These are phyloP conservation scores for Flexamia atlantica DNA, from an alignment of 2,888 invertebrate genomes.

Conservation along the genomic window DNA sequence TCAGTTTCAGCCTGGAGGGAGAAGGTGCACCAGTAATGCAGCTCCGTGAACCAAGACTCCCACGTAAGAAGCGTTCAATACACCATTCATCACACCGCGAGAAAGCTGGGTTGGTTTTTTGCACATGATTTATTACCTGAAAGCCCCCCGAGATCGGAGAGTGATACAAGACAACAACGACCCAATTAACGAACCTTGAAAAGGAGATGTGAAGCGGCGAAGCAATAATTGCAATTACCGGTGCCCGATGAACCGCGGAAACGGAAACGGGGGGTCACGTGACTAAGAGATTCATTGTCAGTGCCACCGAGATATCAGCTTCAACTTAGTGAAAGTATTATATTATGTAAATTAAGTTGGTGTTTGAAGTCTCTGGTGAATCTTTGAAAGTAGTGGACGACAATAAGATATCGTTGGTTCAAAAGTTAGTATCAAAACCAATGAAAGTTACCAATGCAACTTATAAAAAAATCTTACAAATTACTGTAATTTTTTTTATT, in stretches of 20 bases:
- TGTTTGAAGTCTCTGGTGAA: too few species aligned
- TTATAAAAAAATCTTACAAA: too few species aligned
- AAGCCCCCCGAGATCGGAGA: background rate
- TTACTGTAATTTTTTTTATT: too few species aligned
- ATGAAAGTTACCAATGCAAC: too few species aligned
- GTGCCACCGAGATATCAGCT: background rate
- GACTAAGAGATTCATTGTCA: background rate
- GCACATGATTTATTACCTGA: background rate
- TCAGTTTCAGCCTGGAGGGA: background rate
- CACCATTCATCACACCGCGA: constrained; percentile 12
- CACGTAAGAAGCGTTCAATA: constrained; percentile 19
- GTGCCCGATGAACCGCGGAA: background rate
- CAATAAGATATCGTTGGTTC: too few species aligned
- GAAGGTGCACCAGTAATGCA: background rate
- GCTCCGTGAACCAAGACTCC: background rate
- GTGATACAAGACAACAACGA: constrained; percentile 12
- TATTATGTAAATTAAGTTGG: too few species aligned
- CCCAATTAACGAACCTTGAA: background rate
- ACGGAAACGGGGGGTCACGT: background rate
- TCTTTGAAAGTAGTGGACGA: too few species aligned
- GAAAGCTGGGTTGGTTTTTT: constrained; percentile 10
- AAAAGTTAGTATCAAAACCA: too few species aligned
- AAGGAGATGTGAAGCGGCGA: background rate
- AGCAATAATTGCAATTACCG: background rate
- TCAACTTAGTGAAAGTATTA: background rate